Percentiles rank a stretch among this genome's conserved stretches.
Conservation (phyloP, 2,797 vertebrate genomes). For the Erithacus rubecula region DNA sequence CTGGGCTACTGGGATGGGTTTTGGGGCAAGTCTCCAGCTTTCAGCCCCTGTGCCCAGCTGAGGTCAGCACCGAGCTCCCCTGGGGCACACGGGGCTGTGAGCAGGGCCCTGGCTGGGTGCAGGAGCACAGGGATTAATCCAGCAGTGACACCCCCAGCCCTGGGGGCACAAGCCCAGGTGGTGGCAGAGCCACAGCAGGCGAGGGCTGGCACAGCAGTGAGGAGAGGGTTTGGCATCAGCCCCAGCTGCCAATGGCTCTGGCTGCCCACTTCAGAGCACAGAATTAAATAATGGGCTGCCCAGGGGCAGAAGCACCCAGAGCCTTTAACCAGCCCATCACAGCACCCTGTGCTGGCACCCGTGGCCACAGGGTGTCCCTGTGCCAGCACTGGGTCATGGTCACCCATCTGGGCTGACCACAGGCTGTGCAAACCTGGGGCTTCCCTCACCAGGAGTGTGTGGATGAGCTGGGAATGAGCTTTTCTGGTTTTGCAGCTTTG, state of each 20-base stretch:
- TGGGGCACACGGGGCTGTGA: rapidly evolving
- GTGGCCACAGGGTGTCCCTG: rapidly evolving
- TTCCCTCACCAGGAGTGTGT: rapidly evolving
- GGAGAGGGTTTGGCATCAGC: not conserved
- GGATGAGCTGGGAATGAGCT: not conserved
- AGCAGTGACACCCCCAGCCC: not conserved
- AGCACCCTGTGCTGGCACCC: not conserved
- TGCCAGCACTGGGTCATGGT: not conserved
- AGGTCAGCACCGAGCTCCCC: rapidly evolving
- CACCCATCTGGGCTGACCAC: rapidly evolving
- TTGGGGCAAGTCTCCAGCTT: not conserved
- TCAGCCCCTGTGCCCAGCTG: not conserved
- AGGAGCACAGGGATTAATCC: not conserved
- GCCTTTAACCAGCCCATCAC: not conserved
- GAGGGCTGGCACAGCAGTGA: not conserved
- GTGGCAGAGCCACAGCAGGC: not conserved
- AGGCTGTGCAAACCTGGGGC: rapidly evolving
- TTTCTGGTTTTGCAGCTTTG: not conserved
- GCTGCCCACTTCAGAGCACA: rapidly evolving
- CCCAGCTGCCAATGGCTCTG: not conserved
- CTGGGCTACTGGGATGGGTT: not conserved
- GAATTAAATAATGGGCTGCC: not conserved
- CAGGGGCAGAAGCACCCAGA: not conserved
- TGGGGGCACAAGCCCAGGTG: not conserved
- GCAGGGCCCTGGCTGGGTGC: not conserved